A percentile compares a stretch with the other conserved stretches of the same genome.
Conservation (phyloP, 2,888 invertebrate genomes). For the Syrista parreyssii region DNA sequence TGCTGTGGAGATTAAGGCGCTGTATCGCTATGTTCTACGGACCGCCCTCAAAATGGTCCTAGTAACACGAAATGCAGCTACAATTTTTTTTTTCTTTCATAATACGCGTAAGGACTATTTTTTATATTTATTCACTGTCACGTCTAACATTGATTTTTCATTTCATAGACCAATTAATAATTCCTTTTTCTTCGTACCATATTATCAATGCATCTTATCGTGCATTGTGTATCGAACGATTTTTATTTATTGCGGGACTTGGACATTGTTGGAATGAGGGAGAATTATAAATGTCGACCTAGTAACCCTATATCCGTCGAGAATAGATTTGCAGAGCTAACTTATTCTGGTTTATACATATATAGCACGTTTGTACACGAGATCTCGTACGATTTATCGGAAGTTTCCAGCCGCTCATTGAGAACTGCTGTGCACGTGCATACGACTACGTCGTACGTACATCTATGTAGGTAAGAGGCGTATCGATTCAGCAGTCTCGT, state of each 20-base stretch:
- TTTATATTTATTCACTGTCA: neutral
- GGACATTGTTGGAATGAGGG: neutral
- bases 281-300: neutral
- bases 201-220: neutral
- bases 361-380: neutral
- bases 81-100: conserved; percentile 17
- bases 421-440: neutral
- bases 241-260: neutral
- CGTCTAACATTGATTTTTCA: neutral
- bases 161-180: neutral
- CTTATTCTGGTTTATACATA: neutral
- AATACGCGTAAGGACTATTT: too few species aligned
- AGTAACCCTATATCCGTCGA: neutral
- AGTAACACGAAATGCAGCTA: conserved; percentile 34
- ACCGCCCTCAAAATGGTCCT: conserved; percentile 15
- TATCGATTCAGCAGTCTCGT: neutral
- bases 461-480: neutral
- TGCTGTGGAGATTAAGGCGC: conserved; percentile 42
- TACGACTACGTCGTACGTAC: neutral
- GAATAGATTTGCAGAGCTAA: neutral
- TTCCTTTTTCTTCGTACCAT: neutral
- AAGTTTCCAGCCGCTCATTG: neutral
- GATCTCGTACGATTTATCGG: neutral
- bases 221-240: neutral
- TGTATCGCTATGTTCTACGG: conserved; percentile 42